A percentile compares a stretch with the other conserved stretches of the same genome.
phyloP scores from a whole-genome alignment of 2,113 vertebrate genomes.

The Amblyornis subalaris region DNA sequence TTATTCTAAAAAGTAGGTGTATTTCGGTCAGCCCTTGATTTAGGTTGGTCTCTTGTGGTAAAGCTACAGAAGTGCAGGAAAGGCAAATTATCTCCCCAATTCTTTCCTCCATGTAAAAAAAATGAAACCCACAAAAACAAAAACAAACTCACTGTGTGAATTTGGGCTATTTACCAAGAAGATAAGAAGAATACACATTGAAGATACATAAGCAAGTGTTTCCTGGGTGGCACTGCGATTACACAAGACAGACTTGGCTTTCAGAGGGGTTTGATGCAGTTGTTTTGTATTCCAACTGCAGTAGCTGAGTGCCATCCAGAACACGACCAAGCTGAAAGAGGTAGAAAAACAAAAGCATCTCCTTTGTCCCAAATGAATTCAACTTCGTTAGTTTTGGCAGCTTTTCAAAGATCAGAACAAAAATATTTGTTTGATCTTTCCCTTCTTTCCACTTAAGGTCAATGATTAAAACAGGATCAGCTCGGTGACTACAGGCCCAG shows the following conservation, averaged over 20 bases:
- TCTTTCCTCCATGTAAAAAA: neutral
- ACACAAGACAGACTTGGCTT: neutral
- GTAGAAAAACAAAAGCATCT: slow-evolving; percentile 27
- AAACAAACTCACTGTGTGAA: neutral
- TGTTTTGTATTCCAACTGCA: slow-evolving; percentile 19
- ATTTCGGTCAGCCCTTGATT: neutral
- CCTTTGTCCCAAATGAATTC: slow-evolving; percentile 33
- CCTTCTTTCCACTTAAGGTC: slow-evolving; percentile 37
- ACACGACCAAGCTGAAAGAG: neutral
- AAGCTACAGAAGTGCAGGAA: neutral
- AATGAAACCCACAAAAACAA: neutral
- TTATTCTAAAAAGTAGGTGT: neutral
- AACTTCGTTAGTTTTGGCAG: slow-evolving; percentile 2
- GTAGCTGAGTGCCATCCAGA: neutral
- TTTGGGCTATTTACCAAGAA: neutral
- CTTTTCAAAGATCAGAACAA: slow-evolving; percentile 27
- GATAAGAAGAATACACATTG: neutral
- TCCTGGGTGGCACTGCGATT: neutral
- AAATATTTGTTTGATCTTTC: slow-evolving; percentile 26
- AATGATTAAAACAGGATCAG: slow-evolving; percentile 35
- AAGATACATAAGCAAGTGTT: neutral
- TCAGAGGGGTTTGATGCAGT: neutral
- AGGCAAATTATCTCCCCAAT: neutral
- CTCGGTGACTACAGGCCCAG: neutral
- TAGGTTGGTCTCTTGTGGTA: neutral